phyloP scores from a whole-genome alignment of 2,888 invertebrate species.

The Willowsia nigromaculata region DNA sequence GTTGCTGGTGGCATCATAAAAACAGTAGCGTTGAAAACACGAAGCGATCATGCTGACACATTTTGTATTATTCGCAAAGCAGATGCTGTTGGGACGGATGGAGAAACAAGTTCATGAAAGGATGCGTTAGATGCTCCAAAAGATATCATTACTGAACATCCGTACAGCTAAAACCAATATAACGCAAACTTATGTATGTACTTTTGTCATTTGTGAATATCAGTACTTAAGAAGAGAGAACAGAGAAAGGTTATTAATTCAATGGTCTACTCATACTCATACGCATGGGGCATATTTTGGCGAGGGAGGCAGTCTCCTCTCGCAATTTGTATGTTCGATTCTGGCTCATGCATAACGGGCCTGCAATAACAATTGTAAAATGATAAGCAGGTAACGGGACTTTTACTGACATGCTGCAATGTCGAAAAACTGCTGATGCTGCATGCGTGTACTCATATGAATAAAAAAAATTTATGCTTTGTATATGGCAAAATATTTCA shows the following conservation, averaged over 20 bases:
- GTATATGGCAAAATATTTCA: too few relatives aligned
- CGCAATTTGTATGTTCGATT: neutral
- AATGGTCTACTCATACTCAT: too few relatives aligned
- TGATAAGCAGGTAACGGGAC: constrained; percentile 13
- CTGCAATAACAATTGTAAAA: neutral
- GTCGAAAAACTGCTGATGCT: neutral
- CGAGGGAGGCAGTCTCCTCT: too few relatives aligned
- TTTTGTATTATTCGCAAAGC: neutral
- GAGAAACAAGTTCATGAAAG: neutral
- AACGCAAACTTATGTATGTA: too few relatives aligned
- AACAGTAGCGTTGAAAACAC: constrained; percentile 9
- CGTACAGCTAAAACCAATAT: neutral
- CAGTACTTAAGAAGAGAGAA: too few relatives aligned
- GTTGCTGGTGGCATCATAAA: neutral
- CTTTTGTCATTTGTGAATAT: too few relatives aligned
- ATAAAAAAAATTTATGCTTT: too few relatives aligned
- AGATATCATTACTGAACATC: constrained; percentile 4
- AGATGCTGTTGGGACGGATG: neutral
- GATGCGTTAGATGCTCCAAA: constrained; percentile 31
- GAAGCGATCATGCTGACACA: constrained; percentile 35
- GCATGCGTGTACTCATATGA: too few relatives aligned
- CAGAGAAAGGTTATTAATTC: too few relatives aligned
- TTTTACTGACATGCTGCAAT: constrained; percentile 11
- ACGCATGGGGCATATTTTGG: too few relatives aligned
- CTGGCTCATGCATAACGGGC: neutral